A percentile compares a stretch with the other conserved stretches of the same genome.
Evolutionary conservation across 2,113 vertebrate genomes (phyloP).

Genomic region (Protobothrops mucrosquamatus): DNA sequence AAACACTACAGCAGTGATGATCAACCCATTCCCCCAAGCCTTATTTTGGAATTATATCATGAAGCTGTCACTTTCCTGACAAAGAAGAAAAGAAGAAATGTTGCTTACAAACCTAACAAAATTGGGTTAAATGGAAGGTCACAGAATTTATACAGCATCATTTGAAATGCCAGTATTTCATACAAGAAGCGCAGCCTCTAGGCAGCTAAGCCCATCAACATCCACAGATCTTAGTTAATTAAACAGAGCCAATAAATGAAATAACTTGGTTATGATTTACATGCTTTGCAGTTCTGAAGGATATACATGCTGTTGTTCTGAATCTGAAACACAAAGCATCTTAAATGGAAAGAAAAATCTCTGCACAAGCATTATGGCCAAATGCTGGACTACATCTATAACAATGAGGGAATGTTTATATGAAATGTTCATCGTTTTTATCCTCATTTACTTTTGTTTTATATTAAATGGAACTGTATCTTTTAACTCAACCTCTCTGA

Average conservation of each 20-base stretch:
- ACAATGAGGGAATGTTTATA: not conserved
- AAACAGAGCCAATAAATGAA: not conserved
- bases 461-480: not conserved
- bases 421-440: not conserved
- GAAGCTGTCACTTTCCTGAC: constrained; percentile 19
- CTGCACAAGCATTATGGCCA: not conserved
- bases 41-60: constrained; percentile 29
- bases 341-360: not conserved
- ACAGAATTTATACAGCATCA: not conserved
- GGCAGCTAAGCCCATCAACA: not conserved
- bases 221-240: not conserved
- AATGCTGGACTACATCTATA: not conserved
- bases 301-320: not conserved
- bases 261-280: not conserved
- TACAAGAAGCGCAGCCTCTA: not conserved
- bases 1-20: constrained; percentile 34
- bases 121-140: not conserved
- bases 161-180: constrained; percentile 10
- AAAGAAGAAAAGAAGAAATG: constrained; percentile 12
- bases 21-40: constrained; percentile 7
- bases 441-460: not conserved
- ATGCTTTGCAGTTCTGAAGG: not conserved
- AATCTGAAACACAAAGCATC: not conserved
- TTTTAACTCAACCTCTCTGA: not conserved
- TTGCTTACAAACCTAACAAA: constrained; percentile 1